These are phyloP conservation scores for Drosophila virilis DNA, from an alignment of 1,140 invertebrate species.

Conservation along the genomic window DNA sequence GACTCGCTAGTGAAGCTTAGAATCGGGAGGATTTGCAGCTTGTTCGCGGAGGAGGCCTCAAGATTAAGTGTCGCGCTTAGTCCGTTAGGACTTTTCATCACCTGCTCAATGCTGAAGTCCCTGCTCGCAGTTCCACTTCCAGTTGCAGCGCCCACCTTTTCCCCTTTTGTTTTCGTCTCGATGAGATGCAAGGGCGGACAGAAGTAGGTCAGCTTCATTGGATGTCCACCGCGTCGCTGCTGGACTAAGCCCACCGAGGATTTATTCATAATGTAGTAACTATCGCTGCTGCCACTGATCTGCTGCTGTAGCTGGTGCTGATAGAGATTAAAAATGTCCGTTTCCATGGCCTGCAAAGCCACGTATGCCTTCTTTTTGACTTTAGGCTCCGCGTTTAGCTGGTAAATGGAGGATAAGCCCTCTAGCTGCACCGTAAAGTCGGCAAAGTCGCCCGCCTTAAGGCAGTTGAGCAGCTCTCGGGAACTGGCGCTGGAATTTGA, in stretches of 20 bases:
- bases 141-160: not conserved
- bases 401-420: slow-evolving; percentile 95
- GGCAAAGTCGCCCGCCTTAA: slow-evolving; percentile 93
- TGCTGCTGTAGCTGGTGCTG: slow-evolving; percentile 88
- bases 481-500: slow-evolving; percentile 86
- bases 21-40: slow-evolving; percentile 92
- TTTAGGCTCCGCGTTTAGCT: slow-evolving; percentile 97
- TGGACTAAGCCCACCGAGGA: slow-evolving; percentile 94
- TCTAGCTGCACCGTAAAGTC: slow-evolving; percentile 96
- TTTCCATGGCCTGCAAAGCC: slow-evolving; percentile 95
- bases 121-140: slow-evolving; percentile 31
- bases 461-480: slow-evolving; percentile 91
- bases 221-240: slow-evolving; percentile 92
- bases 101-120: slow-evolving; percentile 63
- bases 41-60: slow-evolving; percentile 94
- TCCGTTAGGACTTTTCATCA: slow-evolving; percentile 85
- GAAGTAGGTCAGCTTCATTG: slow-evolving; percentile 97
- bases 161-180: slow-evolving; percentile 25
- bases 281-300: slow-evolving; percentile 88
- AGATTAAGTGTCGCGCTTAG: slow-evolving; percentile 95
- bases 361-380: slow-evolving; percentile 96
- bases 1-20: slow-evolving; percentile 90
- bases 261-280: slow-evolving; percentile 94
- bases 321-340: slow-evolving; percentile 93
- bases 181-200: slow-evolving; percentile 85